Percentiles rank a stretch among this genome's conserved stretches.
These are phyloP conservation scores for Microtus oregoni DNA, from an alignment of 2,113 vertebrate species.

Conservation along the genomic window DNA sequence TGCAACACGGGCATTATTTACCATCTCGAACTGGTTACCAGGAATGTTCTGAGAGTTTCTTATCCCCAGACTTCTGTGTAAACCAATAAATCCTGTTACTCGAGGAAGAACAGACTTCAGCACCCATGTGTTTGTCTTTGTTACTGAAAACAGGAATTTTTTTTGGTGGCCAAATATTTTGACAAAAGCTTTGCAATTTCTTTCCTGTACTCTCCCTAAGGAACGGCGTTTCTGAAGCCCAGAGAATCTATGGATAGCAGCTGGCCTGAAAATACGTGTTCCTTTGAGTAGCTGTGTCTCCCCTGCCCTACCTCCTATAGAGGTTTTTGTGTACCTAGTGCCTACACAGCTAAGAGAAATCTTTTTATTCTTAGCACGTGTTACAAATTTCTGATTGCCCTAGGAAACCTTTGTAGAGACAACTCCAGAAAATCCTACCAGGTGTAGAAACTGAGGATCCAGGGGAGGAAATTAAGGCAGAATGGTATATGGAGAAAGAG, in stretches of 20 bases:
- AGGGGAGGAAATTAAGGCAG: neutral
- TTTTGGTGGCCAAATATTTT: slow-evolving; percentile 60
- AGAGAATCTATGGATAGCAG: neutral
- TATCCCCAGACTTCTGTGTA: neutral
- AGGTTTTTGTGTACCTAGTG: neutral
- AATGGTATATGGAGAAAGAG: neutral
- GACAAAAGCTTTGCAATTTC: slow-evolving; percentile 59
- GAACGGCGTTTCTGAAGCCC: slow-evolving; percentile 28
- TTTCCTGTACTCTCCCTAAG: neutral
- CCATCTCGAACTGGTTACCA: neutral
- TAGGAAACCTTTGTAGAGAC: neutral
- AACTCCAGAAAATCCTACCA: neutral
- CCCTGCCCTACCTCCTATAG: neutral
- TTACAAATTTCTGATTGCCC: neutral
- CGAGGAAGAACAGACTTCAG: neutral
- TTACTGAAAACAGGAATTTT: slow-evolving; percentile 41
- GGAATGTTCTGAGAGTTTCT: neutral
- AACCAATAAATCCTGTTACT: slow-evolving; percentile 51
- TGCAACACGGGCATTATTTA: neutral
- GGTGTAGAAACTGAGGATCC: neutral
- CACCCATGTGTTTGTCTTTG: slow-evolving; percentile 11
- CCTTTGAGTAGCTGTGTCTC: neutral
- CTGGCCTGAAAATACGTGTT: neutral
- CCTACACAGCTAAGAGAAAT: neutral
- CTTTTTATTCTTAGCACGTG: neutral